phyloP scores from a whole-genome alignment of 2,113 vertebrate genomes.

The Triplophysa rosa region DNA sequence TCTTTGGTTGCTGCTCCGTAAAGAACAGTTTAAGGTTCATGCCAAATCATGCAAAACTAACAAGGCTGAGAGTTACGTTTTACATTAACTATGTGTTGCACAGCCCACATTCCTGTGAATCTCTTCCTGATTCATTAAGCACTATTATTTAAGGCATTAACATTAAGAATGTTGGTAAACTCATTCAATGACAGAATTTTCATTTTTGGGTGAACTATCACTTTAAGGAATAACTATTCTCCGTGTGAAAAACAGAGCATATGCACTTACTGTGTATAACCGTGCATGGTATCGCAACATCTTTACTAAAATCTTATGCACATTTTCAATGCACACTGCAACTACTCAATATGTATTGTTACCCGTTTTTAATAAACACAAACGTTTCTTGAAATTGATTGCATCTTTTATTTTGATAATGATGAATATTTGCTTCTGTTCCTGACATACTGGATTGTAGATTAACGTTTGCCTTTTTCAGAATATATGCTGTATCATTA shows the following conservation, averaged over 20 bases:
- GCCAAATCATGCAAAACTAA: conserved; percentile 55
- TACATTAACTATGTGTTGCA: conserved; percentile 60
- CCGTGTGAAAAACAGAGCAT: background rate
- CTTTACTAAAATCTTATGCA: background rate
- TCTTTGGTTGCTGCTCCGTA: conserved; percentile 51
- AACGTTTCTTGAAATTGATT: conserved; percentile 48
- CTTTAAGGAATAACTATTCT: background rate
- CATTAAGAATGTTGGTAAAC: no score
- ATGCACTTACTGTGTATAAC: background rate
- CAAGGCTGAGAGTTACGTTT: conserved; percentile 57
- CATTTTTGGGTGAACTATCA: no score
- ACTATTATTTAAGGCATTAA: no score
- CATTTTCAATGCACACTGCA: no score
- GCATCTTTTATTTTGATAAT: conserved; percentile 55
- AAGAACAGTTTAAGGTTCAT: conserved; percentile 62
- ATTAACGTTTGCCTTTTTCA: conserved; percentile 61
- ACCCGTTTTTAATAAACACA: background rate
- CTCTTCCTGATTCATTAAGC: no score
- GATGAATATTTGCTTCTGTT: conserved; percentile 49
- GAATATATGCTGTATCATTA: conserved; percentile 47
- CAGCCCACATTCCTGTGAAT: conserved; percentile 1
- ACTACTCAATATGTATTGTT: no score
- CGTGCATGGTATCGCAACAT: background rate
- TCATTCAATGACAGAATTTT: no score
- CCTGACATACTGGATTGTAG: conserved; percentile 48